These are phyloP conservation scores for Muscicapa adusta DNA, from an alignment of 2,113 vertebrate species.

Conservation along the genomic window DNA sequence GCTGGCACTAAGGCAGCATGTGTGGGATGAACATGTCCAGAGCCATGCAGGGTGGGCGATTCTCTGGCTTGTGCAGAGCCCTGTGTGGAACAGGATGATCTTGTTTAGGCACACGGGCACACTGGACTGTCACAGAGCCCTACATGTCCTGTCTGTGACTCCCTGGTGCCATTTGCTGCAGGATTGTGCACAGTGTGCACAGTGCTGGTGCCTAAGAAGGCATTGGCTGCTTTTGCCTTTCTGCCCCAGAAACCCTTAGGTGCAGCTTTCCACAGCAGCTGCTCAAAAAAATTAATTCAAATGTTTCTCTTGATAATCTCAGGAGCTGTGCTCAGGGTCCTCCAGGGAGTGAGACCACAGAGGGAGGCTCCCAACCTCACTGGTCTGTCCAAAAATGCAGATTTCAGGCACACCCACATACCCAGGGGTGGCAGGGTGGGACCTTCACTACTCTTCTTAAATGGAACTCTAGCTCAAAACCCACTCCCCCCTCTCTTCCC, in stretches of 20 bases:
- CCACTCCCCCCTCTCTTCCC: neutral
- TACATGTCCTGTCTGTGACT: fast-evolving
- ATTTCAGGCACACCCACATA: neutral
- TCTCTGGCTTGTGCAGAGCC: neutral
- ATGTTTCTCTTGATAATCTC: neutral
- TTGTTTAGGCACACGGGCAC: neutral
- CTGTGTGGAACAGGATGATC: neutral
- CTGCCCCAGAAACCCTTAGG: neutral
- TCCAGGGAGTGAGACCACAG: fast-evolving
- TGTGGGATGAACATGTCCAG: neutral
- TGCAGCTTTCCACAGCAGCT: neutral
- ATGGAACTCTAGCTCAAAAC: neutral
- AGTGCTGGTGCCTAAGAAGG: fast-evolving
- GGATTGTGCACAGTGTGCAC: neutral
- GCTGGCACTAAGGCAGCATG: neutral
- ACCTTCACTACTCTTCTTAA: neutral
- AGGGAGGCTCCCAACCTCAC: neutral
- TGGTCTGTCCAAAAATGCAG: neutral
- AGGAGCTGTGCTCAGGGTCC: neutral
- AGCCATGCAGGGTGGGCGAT: fast-evolving
- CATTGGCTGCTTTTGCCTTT: neutral
- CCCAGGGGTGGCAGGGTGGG: fast-evolving
- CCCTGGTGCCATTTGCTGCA: neutral
- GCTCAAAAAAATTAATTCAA: neutral
- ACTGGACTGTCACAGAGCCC: neutral